Evolutionary conservation across 2,797 vertebrate species (phyloP).

Genomic region (Manis javanica): DNA sequence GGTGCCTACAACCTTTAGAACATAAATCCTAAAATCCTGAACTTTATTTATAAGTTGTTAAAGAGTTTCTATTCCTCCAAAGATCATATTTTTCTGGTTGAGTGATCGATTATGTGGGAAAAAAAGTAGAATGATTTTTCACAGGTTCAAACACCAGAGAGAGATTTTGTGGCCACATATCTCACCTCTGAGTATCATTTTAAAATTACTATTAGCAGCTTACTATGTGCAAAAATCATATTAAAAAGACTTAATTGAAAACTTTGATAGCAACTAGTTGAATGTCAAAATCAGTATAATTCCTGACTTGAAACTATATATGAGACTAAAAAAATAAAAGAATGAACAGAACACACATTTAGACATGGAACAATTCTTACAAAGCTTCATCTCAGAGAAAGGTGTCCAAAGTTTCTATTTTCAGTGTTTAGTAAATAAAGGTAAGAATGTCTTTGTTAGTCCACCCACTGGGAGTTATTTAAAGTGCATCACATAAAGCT

Average conservation of each 20-base stretch:
- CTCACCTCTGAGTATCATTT: background rate
- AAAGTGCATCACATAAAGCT: conserved; percentile 17
- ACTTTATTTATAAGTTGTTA: conserved; percentile 2
- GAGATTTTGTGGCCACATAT: background rate
- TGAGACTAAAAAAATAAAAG: background rate
- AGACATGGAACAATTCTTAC: background rate
- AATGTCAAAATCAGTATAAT: background rate
- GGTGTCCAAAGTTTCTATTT: background rate
- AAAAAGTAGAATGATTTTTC: background rate
- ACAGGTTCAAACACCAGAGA: background rate
- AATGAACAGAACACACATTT: background rate
- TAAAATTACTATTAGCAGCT: conserved; percentile 20
- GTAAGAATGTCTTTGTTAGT: background rate
- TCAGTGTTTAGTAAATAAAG: background rate
- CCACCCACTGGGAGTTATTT: background rate
- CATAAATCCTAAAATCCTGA: background rate
- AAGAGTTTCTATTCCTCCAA: background rate
- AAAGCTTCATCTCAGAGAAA: background rate
- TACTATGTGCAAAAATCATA: background rate
- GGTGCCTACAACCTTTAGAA: background rate
- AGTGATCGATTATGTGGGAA: conserved; percentile 23
- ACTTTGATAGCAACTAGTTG: background rate
- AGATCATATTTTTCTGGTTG: background rate
- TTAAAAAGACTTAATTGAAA: background rate
- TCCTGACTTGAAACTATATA: background rate